Conservation (phyloP, 2,888 invertebrate genomes). For the Geophilus truncorum region DNA sequence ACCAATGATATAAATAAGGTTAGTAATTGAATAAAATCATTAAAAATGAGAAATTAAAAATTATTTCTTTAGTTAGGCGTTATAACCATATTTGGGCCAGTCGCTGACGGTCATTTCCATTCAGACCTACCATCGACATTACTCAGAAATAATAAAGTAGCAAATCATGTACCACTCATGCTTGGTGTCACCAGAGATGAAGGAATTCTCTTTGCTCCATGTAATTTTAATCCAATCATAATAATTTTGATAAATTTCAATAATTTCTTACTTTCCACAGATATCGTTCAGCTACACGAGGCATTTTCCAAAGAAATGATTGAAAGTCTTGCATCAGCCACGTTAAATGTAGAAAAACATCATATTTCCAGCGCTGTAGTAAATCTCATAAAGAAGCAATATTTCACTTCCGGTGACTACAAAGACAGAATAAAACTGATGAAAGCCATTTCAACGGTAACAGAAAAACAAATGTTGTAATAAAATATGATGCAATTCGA, state of each 20-base stretch:
- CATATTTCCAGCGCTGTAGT: not conserved
- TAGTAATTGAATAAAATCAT: not conserved
- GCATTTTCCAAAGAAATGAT: not conserved
- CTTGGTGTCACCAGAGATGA: not conserved
- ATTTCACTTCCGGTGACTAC: not conserved
- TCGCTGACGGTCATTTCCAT: not conserved
- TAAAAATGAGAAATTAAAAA: not conserved
- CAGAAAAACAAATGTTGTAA: too few species aligned
- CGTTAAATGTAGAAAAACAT: not conserved
- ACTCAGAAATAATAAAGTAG: not conserved
- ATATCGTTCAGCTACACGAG: too few species aligned
- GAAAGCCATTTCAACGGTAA: not conserved
- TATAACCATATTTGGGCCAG: not conserved
- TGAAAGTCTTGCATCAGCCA: not conserved
- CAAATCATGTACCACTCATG: not conserved
- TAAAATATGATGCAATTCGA: too few species aligned
- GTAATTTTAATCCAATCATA: not conserved
- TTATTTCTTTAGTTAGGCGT: not conserved
- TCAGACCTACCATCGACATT: not conserved
- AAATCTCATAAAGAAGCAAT: not conserved
- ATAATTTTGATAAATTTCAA: not conserved
- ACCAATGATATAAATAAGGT: not conserved
- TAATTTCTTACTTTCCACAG: not conserved
- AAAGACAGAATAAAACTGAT: not conserved
- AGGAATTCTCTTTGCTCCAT: not conserved